Evolutionary conservation across 2,888 invertebrate genomes (phyloP).

Genomic region (Melanotus villosus): DNA sequence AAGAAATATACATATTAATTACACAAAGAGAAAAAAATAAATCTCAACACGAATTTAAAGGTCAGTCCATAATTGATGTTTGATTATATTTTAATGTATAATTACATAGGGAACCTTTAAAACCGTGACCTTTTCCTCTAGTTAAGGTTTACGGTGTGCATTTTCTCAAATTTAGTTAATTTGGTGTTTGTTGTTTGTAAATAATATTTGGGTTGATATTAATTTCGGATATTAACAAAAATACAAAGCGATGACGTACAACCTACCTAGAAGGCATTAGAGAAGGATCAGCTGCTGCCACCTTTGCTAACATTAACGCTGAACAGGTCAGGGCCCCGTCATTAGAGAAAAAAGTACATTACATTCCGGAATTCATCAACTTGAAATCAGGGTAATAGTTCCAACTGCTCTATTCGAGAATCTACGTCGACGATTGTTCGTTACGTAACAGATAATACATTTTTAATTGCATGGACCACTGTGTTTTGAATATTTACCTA

Average conservation of each 20-base stretch:
- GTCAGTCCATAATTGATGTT: constrained; percentile 11
- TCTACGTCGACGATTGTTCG: constrained; percentile 29
- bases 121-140: constrained; percentile 8
- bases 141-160: background rate
- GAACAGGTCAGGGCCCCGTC: constrained; percentile 48
- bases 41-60: constrained; percentile 3
- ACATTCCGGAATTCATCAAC: constrained; percentile 52
- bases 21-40: background rate
- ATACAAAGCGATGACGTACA: constrained; percentile 34
- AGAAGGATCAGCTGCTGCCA: constrained; percentile 32
- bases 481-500: constrained; percentile 20
- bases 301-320: constrained; percentile 39
- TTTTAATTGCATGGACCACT: constrained; percentile 35
- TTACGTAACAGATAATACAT: constrained; percentile 39
- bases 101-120: background rate
- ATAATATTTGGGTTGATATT: no score
- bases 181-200: no score
- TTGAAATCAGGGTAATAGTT: constrained; percentile 46
- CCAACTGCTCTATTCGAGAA: constrained; percentile 38
- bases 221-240: background rate
- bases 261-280: constrained; percentile 36
- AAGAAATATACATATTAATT: constrained; percentile 5
- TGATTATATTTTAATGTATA: constrained; percentile 15
- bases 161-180: background rate
- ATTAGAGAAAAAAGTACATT: constrained; percentile 51